These are phyloP conservation scores for Amiota minor DNA, from an alignment of 2,888 invertebrate species.

Conservation along the genomic window DNA sequence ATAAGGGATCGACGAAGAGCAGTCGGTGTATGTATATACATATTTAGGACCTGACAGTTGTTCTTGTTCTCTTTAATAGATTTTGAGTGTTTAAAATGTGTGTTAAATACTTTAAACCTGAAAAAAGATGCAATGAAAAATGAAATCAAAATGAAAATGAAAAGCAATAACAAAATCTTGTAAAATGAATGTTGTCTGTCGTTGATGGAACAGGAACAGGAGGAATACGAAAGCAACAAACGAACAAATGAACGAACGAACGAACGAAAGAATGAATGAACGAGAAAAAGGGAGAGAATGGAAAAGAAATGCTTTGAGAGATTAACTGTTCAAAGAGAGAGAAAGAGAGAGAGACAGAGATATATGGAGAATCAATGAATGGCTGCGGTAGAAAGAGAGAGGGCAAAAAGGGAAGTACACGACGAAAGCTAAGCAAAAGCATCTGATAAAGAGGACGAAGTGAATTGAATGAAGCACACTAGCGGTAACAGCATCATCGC, in stretches of 20 bases:
- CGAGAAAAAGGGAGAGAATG: slow-evolving; percentile 38
- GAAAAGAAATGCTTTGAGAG: not conserved
- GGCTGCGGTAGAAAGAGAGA: not conserved
- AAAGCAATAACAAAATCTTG: slow-evolving; percentile 5
- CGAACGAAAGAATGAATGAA: slow-evolving; percentile 19
- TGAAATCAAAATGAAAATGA: not conserved
- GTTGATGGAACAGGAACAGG: slow-evolving; percentile 19
- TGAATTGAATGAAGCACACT: not conserved
- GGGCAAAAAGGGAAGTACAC: not conserved
- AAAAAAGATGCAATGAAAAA: not conserved
- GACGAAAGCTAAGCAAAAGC: slow-evolving; percentile 31
- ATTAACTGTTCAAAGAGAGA: not conserved
- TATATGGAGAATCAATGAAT: slow-evolving; percentile 2
- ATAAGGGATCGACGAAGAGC: too few relatives aligned
- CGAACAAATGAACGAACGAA: slow-evolving; percentile 26
- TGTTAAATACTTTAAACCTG: too few relatives aligned
- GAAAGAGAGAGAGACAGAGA: slow-evolving; percentile 36
- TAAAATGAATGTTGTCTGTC: not conserved
- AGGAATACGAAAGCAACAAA: slow-evolving; percentile 21
- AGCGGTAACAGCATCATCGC: not conserved
- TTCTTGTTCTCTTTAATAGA: too few relatives aligned
- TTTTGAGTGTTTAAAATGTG: too few relatives aligned
- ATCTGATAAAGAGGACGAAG: not conserved
- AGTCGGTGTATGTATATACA: too few relatives aligned
- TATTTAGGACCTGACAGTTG: too few relatives aligned